Evolutionary conservation across 2,113 vertebrate genomes (phyloP).

Genomic region (Nipponia nippon): DNA sequence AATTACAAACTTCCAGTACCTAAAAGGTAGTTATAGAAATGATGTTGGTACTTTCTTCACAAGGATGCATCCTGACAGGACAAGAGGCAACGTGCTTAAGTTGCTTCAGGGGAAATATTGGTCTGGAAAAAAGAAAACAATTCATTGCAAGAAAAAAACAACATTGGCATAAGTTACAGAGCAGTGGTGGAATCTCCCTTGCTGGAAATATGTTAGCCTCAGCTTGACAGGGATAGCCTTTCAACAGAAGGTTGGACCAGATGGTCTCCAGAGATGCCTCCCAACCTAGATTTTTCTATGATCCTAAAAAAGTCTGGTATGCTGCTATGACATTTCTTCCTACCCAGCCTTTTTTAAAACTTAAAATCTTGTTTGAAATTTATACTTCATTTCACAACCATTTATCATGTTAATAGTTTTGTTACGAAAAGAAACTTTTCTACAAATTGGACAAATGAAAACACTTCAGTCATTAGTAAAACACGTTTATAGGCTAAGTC

Average conservation of each 20-base stretch:
- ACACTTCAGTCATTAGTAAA: background rate
- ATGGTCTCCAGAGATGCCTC: constrained; percentile 18
- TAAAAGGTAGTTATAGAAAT: background rate
- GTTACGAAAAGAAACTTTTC: background rate
- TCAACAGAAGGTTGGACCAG: constrained; percentile 40
- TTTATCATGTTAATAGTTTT: background rate
- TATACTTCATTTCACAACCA: background rate
- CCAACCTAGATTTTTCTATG: background rate
- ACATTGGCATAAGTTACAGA: background rate
- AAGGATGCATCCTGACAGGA: background rate
- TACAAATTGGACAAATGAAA: background rate
- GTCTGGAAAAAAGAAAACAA: background rate
- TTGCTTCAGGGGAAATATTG: background rate
- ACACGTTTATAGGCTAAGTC: background rate
- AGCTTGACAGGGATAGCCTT: constrained; percentile 34
- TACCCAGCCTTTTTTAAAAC: background rate
- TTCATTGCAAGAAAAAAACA: background rate
- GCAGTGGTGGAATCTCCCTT: background rate
- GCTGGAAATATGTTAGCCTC: background rate
- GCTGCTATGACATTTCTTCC: background rate
- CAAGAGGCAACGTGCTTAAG: background rate
- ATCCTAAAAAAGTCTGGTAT: background rate
- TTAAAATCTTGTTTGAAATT: background rate
- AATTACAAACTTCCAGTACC: background rate
- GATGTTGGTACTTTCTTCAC: background rate